phyloP scores from a whole-genome alignment of 1,140 invertebrate species.

The Patella vulgata region DNA sequence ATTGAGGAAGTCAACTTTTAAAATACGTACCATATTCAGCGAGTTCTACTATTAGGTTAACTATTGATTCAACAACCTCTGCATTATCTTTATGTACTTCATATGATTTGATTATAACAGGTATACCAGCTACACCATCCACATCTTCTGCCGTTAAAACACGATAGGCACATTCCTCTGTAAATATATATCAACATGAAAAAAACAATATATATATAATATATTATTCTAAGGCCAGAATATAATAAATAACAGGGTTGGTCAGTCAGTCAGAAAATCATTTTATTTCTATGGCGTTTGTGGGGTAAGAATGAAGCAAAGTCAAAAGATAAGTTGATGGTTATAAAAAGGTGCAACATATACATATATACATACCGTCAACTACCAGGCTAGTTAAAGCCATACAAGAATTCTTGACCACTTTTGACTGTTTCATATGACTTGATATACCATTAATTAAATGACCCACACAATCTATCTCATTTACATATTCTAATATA shows the following conservation, averaged over 20 bases:
- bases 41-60: slow-evolving; percentile 58
- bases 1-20: too few species aligned
- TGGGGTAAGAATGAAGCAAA: neutral
- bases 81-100: slow-evolving; percentile 63
- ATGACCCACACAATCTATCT: slow-evolving; percentile 52
- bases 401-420: slow-evolving; percentile 62
- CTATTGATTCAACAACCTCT: slow-evolving; percentile 62
- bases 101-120: slow-evolving; percentile 56
- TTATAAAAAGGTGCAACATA: too few species aligned
- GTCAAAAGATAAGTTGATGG: neutral
- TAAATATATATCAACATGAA: slow-evolving; percentile 12
- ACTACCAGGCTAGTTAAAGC: slow-evolving; percentile 57
- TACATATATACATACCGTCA: too few species aligned
- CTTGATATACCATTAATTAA: slow-evolving; percentile 50
- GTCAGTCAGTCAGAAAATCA: neutral
- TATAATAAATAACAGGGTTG: neutral
- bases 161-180: slow-evolving; percentile 64
- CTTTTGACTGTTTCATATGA: slow-evolving; percentile 56
- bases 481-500: slow-evolving; percentile 46
- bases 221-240: slow-evolving; percentile 1
- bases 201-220: neutral
- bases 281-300: neutral
- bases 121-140: slow-evolving; percentile 50
- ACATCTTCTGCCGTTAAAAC: slow-evolving; percentile 53
- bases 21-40: slow-evolving; percentile 60